Base-by-base conservation (phyloP, 2,113 vertebrate genomes). In the Etheostoma spectabile region DNA sequence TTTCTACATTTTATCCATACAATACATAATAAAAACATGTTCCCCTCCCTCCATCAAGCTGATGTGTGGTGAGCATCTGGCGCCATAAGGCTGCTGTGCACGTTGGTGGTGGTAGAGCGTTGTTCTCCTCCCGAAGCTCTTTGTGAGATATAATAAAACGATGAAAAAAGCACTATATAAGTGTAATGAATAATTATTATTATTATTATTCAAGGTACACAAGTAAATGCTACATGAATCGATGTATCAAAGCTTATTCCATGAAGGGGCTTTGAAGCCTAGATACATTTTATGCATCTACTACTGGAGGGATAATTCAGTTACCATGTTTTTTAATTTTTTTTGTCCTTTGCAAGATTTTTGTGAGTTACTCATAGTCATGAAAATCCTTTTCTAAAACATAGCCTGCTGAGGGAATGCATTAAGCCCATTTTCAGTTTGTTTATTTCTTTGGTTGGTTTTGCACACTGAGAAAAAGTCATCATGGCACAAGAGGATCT, bases 391-490 rank as follows among this genome's bases (percentile, higher is more conserved):
- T 53, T 79, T 2, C 22, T 56, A 6, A 45, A 45, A 42, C 13
- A 19, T 4, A 27, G 4, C 55, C 55, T 61, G 45, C 55, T 42
- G 55, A 60, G 46, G 45, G 65, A 51, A 67, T 24, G 53, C 21
- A 53, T 70, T 62, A 30, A 22, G 21, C 24, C 5, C 16, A 22
- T 42, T 55, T 42, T 30, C 7, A 45, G 7, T 55, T 61, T 46
- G 22, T 76, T 57, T 77, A 22, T 12, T 49, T 14, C 8, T 48
- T 57, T 48, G 21, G 18, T 30, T 59, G 22, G 53, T 30, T 48
- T 60, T 60, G 6, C 70, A 60, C 24, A 48, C 3, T 48, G 69
- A 46, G 24, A 73, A 74, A 53, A 64, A 64, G 59, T 42, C 5
- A 42, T 24, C 16, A 42, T 53, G 59, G 59, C 21, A 63, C 15